Evolutionary conservation across 2,113 vertebrate species (phyloP).

Genomic region (Riparia riparia): DNA sequence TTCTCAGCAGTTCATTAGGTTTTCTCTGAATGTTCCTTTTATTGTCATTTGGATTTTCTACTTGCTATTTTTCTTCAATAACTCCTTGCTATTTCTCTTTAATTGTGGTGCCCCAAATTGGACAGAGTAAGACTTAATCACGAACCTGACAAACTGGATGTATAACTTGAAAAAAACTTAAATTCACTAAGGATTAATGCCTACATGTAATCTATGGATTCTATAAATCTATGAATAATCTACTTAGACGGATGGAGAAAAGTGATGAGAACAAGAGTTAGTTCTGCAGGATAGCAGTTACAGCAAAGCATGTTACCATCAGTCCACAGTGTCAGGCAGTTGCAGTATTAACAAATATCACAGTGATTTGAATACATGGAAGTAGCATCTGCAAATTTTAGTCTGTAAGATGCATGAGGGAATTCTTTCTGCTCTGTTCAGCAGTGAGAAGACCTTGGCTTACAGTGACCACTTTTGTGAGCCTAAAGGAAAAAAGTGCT

Average conservation of each 20-base stretch:
- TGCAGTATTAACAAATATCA: not conserved
- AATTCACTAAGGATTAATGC: not conserved
- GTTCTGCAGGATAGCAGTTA: not conserved
- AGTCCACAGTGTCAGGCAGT: not conserved
- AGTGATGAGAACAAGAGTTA: not conserved
- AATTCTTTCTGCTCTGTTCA: not conserved
- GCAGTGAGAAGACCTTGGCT: not conserved
- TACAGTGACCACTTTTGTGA: not conserved
- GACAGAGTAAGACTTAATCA: not conserved
- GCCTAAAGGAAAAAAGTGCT: not conserved
- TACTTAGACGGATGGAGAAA: not conserved
- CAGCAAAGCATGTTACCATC: not conserved
- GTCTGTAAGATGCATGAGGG: not conserved
- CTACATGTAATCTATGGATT: not conserved
- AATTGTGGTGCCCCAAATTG: not conserved
- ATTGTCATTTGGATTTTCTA: not conserved
- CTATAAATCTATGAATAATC: not conserved
- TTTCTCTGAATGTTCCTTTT: not conserved
- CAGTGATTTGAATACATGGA: not conserved
- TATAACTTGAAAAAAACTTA: not conserved
- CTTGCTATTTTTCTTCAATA: not conserved
- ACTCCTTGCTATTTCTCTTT: not conserved
- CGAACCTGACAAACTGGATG: not conserved
- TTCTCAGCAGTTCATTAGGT: not conserved
- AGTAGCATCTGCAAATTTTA: not conserved